Conservation (phyloP, 2,113 vertebrate species). For the Eclectus roratus region DNA sequence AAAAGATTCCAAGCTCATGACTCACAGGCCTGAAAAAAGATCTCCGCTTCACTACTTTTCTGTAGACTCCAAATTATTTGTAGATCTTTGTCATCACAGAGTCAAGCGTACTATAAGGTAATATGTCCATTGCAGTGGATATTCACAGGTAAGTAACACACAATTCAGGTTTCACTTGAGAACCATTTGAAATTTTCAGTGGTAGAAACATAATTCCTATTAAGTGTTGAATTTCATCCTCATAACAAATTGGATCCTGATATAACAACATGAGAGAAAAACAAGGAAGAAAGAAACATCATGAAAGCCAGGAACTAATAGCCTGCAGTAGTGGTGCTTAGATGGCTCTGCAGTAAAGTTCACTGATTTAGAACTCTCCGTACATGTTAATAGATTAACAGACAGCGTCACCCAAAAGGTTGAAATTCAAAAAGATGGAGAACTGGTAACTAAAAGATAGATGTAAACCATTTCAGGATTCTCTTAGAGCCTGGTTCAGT, state of each 20-base stretch:
- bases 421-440: background rate
- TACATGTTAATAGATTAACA: background rate
- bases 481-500: background rate
- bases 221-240: background rate
- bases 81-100: background rate
- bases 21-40: background rate
- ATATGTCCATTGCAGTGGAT: background rate
- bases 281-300: background rate
- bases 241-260: background rate
- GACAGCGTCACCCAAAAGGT: background rate
- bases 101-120: background rate
- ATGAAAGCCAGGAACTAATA: background rate
- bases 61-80: background rate
- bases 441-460: background rate
- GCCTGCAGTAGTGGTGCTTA: background rate
- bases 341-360: background rate
- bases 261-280: background rate
- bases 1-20: background rate
- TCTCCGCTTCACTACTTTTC: background rate
- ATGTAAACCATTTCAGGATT: background rate
- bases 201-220: background rate
- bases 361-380: background rate
- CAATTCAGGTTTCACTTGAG: background rate
- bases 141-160: background rate
- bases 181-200: background rate